Conservation (phyloP, 2,888 invertebrate genomes). For the Drosophila paramelanica region DNA sequence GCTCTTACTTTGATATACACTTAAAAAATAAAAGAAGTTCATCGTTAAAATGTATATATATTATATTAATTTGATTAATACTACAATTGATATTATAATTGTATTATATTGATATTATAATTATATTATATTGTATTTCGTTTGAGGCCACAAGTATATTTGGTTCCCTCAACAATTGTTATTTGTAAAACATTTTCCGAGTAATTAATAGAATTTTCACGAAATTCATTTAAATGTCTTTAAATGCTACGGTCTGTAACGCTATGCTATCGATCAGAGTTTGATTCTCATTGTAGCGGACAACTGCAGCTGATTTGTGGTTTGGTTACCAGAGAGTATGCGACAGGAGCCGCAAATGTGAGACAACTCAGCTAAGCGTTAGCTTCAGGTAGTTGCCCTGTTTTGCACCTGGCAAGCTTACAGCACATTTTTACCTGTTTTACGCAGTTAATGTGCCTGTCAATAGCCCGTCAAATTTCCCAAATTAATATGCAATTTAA, state of each 20-base stretch:
- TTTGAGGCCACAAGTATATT: too few species aligned
- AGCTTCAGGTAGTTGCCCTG: slow-evolving; percentile 6
- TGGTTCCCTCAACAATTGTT: neutral
- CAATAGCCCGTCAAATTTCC: slow-evolving; percentile 51
- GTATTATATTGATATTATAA: neutral
- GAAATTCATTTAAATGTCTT: slow-evolving; percentile 37
- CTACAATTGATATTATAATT: neutral
- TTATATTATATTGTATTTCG: neutral
- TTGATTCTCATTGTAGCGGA: slow-evolving; percentile 25
- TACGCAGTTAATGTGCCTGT: slow-evolving; percentile 47
- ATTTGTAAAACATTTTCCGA: slow-evolving; percentile 38
- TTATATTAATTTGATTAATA: neutral
- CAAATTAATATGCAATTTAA: slow-evolving; percentile 75
- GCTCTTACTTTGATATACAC: slow-evolving; percentile 58
- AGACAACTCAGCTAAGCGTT: slow-evolving; percentile 9
- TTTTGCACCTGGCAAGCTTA: slow-evolving; percentile 34
- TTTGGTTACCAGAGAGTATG: slow-evolving; percentile 1
- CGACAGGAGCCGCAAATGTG: slow-evolving; percentile 26
- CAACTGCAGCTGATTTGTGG: neutral
- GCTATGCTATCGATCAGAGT: neutral
- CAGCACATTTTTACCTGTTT: slow-evolving; percentile 22
- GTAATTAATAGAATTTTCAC: slow-evolving; percentile 56
- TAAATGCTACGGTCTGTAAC: slow-evolving; percentile 46
- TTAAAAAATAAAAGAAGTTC: slow-evolving; percentile 9
- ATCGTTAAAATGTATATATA: too few species aligned